Evolutionary conservation across 2,888 invertebrate genomes (phyloP), one percentile per base, ranked within the genome.

Genomic region (Trachelus iudaicus): DNA sequence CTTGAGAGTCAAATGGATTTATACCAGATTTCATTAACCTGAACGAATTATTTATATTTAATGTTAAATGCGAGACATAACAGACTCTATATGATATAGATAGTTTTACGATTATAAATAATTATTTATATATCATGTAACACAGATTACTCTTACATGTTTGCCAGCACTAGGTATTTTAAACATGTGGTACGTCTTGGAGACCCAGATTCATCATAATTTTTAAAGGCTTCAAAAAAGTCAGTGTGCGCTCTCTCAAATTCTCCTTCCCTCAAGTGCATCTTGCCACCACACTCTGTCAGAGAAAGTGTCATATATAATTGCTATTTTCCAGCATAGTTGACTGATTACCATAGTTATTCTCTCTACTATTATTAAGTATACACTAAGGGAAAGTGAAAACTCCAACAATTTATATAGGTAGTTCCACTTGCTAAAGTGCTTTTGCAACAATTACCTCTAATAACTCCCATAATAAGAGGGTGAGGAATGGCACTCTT

Each of bases 401-500:
- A 35, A 35, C 0, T 12, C 12, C 35, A 35, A 35, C 3, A 12
- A 12, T 12, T 35, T 35, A 3, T 12, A 3, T 12, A 12, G 15
- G 13, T 37, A 1, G 37, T 15, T 37, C 15, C 4, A 37, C 15
- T 75, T 13, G 75, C 33, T 77, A 34, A 34, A 79, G 12, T 56
- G 34, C 13, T n/a, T n/a, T 79, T 34, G 4, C 69, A 73, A 75
- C n/a, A 69, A 75, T 90, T 92, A 97, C 97, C 97, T 95, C 99
- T 94, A 81, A 99, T 99, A 56, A 99, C 99, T 23, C 99, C 99
- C 99, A 99, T 99, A 86, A 99, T 99, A 40, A 99, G 93, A 4
- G 99, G 99, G 94, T 99, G 99, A n/a, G 99, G 99, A 90, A 99
- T 99, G 76, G 99, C 99, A 69, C 99, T 98, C 92, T 99, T 99